These are phyloP conservation scores for Hirtodrosophila alboralis DNA, from an alignment of 2,888 invertebrate genomes.

Conservation along the genomic window DNA sequence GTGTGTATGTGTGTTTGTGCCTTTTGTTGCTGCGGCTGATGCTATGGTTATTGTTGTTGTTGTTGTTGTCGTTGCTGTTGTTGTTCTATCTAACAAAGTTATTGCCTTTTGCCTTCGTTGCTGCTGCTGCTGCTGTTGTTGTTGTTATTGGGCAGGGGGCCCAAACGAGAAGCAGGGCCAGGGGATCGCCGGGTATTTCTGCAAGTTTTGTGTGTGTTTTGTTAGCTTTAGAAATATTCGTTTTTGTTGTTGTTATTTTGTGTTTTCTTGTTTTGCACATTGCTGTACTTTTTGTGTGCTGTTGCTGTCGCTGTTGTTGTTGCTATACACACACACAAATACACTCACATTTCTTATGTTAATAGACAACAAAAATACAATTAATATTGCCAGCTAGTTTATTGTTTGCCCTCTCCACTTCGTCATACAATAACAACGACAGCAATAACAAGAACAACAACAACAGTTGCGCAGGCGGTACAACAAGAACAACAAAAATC, in stretches of 20 bases:
- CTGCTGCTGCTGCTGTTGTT: conserved; percentile 52
- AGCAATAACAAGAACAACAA: conserved; percentile 41
- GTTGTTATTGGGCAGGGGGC: conserved; percentile 55
- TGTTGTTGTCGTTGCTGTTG: conserved; percentile 43
- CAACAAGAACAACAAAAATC: conserved; percentile 35
- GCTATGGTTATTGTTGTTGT: conserved; percentile 27
- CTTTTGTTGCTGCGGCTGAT: conserved; percentile 40
- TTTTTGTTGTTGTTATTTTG: conserved; percentile 43
- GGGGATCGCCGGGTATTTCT: conserved; percentile 65
- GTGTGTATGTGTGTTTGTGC: conserved; percentile 57
- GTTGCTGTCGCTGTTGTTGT: conserved; percentile 35
- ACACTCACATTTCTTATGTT: conserved; percentile 60
- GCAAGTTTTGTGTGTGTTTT: conserved; percentile 78
- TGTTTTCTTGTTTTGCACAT: conserved; percentile 68
- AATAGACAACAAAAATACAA: conserved; percentile 77
- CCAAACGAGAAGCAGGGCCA: neutral
- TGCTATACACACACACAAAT: conserved; percentile 47
- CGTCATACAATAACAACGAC: conserved; percentile 30
- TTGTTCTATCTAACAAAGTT: conserved; percentile 78
- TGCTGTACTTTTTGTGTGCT: conserved; percentile 68
- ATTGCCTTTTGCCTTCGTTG: conserved; percentile 58
- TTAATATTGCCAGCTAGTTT: conserved; percentile 69
- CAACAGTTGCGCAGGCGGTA: conserved; percentile 54
- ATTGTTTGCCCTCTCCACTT: conserved; percentile 49
- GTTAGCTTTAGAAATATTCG: conserved; percentile 76